Evolutionary conservation across 1,140 invertebrate species (phyloP).

Genomic region (Cryptotermes secundus): DNA sequence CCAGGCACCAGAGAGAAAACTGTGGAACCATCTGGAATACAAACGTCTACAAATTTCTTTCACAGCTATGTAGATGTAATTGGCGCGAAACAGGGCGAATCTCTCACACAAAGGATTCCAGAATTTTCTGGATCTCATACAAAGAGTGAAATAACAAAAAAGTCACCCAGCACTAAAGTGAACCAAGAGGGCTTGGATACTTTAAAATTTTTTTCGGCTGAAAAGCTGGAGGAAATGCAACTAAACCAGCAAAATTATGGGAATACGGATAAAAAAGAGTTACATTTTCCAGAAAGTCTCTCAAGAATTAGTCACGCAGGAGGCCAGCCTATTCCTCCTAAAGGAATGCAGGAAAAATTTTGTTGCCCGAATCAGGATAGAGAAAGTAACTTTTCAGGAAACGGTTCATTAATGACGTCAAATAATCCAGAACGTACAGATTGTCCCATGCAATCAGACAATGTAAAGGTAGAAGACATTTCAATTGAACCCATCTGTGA

Average conservation of each 20-base stretch:
- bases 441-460: neutral
- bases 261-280: neutral
- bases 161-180: neutral
- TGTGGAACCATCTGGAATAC: neutral
- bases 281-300: neutral
- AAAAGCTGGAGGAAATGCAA: neutral
- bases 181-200: neutral
- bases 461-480: neutral
- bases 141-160: neutral
- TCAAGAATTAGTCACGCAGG: neutral
- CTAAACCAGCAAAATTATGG: neutral
- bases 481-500: neutral
- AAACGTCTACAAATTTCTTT: neutral
- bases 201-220: neutral
- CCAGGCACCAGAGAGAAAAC: neutral
- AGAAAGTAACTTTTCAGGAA: neutral
- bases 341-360: too few species aligned
- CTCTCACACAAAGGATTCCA: neutral
- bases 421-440: neutral
- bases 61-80: neutral
- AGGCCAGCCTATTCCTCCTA: too few species aligned
- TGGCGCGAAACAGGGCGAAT: neutral
- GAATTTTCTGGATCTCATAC: neutral
- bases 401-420: neutral
- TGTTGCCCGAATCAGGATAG: neutral